Percentiles rank a stretch among this genome's conserved stretches.
Evolutionary conservation across 2,797 vertebrate species (phyloP).

Genomic region (Silurus lanzhouensis): DNA sequence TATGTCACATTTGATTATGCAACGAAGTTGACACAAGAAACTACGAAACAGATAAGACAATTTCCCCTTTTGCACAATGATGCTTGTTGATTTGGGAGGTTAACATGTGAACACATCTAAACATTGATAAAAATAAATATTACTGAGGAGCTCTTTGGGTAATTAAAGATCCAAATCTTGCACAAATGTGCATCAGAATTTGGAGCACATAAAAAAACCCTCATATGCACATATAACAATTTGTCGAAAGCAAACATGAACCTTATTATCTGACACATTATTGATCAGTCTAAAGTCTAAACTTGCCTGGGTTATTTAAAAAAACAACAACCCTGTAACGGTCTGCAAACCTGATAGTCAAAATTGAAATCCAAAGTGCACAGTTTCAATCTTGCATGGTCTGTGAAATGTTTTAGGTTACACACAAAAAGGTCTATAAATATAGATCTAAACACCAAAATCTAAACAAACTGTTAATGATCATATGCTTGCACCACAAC

Average conservation of each 20-base stretch:
- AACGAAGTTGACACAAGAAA: neutral
- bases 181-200: neutral
- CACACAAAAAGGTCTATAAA: neutral
- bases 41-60: no score
- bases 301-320: neutral
- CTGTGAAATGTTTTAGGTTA: neutral
- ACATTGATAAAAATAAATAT: neutral
- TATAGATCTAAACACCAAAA: neutral
- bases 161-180: neutral
- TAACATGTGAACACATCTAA: neutral
- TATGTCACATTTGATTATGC: neutral
- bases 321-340: neutral
- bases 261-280: neutral
- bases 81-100: neutral
- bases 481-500: neutral
- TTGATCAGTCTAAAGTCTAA: constrained; percentile 21
- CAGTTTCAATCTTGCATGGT: neutral
- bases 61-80: neutral
- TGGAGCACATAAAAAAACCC: neutral
- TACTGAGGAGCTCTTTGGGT: neutral
- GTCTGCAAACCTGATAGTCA: neutral
- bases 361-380: neutral
- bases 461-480: neutral
- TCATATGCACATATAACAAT: neutral
- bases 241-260: constrained; percentile 8